Conservation (phyloP, 2,797 vertebrate genomes). For the Yasuhikotakia modesta region DNA sequence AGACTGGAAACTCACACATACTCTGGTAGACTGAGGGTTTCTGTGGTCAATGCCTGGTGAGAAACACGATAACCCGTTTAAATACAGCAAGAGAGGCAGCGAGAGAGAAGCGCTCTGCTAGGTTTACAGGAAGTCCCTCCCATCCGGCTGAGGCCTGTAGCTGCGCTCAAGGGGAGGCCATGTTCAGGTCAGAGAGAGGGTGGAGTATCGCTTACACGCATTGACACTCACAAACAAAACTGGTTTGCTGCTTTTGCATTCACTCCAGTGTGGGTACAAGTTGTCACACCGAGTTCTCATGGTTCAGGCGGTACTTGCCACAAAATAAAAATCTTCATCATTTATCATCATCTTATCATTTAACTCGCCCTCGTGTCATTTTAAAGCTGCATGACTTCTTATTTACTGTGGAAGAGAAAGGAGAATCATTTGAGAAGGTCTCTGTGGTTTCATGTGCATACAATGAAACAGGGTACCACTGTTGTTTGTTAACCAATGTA, state of each 20-base stretch:
- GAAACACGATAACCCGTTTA: constrained; percentile 23
- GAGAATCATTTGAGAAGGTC: too few species aligned
- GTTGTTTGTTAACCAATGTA: too few species aligned
- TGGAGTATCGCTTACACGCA: constrained; percentile 56
- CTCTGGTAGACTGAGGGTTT: constrained; percentile 45
- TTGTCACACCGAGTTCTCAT: constrained; percentile 9
- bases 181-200: constrained; percentile 73
- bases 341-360: too few species aligned
- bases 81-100: constrained; percentile 7
- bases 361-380: too few species aligned
- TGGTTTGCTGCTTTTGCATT: constrained; percentile 18
- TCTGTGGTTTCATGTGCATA: too few species aligned
- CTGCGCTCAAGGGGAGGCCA: constrained; percentile 66
- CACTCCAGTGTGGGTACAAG: constrained; percentile 15
- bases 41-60: constrained; percentile 42
- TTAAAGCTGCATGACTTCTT: too few species aligned
- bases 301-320: not conserved
- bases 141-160: constrained; percentile 59
- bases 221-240: constrained; percentile 18
- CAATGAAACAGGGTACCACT: too few species aligned
- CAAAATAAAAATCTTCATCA: not conserved
- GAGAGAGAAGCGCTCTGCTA: constrained; percentile 41
- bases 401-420: too few species aligned
- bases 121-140: constrained; percentile 70
- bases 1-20: constrained; percentile 39